Conservation (phyloP, 2,797 vertebrate genomes). For the Carapus acus region DNA sequence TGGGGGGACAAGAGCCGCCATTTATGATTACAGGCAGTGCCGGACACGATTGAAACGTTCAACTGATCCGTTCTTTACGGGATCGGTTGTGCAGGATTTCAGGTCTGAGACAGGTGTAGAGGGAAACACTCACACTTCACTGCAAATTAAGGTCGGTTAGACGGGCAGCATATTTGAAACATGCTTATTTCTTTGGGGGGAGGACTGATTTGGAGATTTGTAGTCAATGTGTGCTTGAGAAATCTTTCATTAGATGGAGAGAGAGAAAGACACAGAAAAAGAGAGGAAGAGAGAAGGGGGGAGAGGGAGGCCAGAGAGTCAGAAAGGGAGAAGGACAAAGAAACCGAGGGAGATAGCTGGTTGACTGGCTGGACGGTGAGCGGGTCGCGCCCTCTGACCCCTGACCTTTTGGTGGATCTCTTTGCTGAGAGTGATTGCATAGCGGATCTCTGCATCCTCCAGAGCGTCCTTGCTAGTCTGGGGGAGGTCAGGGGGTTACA, state of each 20-base stretch:
- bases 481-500: constrained; percentile 62
- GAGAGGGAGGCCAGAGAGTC: too few relatives aligned
- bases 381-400: constrained; percentile 64
- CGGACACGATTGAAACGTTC: constrained; percentile 51
- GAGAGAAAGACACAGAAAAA: too few relatives aligned
- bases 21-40: constrained; percentile 29
- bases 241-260: constrained; percentile 54
- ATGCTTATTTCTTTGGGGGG: constrained; percentile 24
- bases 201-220: constrained; percentile 33
- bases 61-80: constrained; percentile 14
- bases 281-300: too few relatives aligned
- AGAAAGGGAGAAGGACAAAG: too few relatives aligned
- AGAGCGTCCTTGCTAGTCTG: constrained; percentile 69
- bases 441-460: constrained; percentile 86
- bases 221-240: constrained; percentile 28
- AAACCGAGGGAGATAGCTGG: too few relatives aligned
- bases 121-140: too few relatives aligned
- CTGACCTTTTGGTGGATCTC: constrained; percentile 90
- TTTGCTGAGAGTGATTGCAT: constrained; percentile 90
- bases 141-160: constrained; percentile 15
- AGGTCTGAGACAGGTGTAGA: too few relatives aligned
- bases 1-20: constrained; percentile 24
- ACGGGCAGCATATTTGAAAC: not conserved
- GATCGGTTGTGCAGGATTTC: not conserved
- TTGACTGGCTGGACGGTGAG: constrained; percentile 45